These are phyloP conservation scores for Gouania willdenowi DNA, from an alignment of 2,797 vertebrate genomes.

Conservation along the genomic window DNA sequence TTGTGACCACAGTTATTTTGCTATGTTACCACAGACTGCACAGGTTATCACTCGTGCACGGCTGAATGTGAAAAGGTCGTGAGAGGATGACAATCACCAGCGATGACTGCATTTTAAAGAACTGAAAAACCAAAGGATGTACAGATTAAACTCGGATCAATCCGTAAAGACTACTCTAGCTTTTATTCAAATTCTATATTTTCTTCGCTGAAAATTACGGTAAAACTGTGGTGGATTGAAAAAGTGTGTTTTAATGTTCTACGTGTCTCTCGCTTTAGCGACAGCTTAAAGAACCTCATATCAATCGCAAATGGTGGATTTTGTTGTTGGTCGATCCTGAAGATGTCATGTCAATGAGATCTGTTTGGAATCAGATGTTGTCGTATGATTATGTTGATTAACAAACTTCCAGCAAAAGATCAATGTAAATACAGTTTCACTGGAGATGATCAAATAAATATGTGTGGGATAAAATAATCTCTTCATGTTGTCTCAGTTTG, in stretches of 20 bases:
- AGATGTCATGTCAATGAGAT: not conserved
- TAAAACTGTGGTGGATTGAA: not conserved
- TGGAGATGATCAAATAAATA: not conserved
- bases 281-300: too few species aligned
- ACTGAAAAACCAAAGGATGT: slow-evolving; percentile 4
- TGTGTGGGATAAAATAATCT: not conserved
- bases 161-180: too few species aligned
- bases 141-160: not conserved
- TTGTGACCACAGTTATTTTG: not conserved
- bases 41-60: not conserved
- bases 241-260: not conserved
- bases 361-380: not conserved
- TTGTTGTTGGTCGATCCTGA: not conserved
- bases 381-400: not conserved
- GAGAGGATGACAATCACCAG: not conserved
- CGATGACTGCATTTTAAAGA: not conserved
- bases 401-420: not conserved
- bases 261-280: too few species aligned
- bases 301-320: not conserved
- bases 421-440: not conserved
- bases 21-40: not conserved
- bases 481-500: too few species aligned
- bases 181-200: too few species aligned
- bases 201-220: too few species aligned
- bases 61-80: not conserved